These are phyloP conservation scores for Podarcis cretensis DNA, from an alignment of 2,113 vertebrate species.

Conservation along the genomic window DNA sequence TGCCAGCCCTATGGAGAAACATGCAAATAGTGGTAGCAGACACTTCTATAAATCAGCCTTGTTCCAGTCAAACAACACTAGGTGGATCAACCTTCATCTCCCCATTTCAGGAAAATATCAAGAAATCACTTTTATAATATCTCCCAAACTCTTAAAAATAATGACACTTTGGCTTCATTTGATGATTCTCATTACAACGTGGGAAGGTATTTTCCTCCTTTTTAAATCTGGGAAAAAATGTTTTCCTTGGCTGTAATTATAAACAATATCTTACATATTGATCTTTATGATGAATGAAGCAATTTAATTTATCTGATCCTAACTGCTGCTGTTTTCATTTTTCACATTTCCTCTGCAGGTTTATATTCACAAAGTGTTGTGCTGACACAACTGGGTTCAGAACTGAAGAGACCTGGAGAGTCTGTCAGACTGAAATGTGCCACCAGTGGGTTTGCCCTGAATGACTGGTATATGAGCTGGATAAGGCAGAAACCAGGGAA, in stretches of 20 bases:
- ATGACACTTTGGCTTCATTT: not conserved
- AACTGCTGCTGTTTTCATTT: not conserved
- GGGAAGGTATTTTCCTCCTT: not conserved
- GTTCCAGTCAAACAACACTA: not conserved
- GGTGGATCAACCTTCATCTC: no score
- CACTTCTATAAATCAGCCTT: not conserved
- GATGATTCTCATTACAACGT: not conserved
- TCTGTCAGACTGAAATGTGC: slow-evolving; percentile 28
- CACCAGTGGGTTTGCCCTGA: slow-evolving; percentile 39
- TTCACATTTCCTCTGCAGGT: not conserved
- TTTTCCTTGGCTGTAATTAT: no score
- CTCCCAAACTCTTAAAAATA: no score
- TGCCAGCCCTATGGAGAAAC: not conserved
- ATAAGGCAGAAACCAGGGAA: slow-evolving; percentile 65
- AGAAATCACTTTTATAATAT: not conserved
- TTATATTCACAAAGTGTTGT: not conserved
- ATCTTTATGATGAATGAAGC: not conserved
- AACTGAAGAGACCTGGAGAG: not conserved
- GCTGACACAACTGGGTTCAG: not conserved
- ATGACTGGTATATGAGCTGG: accelerated
- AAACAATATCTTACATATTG: not conserved
- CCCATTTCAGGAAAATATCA: not conserved
- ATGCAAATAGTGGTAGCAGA: not conserved
- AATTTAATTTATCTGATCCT: no score
- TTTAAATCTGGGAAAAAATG: not conserved